Evolutionary conservation across 1,140 invertebrate species (phyloP).

Genomic region (Lordiphosa mommai): DNA sequence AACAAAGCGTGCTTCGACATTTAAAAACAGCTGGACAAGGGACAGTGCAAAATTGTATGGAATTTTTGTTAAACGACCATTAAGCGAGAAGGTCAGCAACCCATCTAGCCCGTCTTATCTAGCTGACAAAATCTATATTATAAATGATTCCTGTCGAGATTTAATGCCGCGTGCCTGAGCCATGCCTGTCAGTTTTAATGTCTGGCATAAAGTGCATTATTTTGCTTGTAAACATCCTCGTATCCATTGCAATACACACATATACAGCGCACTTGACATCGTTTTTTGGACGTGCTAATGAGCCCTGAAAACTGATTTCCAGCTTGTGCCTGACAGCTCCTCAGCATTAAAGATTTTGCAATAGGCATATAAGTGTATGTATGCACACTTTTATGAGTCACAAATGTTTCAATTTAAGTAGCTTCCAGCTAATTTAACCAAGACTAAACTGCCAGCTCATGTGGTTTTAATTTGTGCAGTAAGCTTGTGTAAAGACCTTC

Average conservation of each 20-base stretch:
- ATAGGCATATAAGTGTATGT: conserved; percentile 29
- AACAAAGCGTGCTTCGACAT: conserved; percentile 54
- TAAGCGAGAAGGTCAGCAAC: conserved; percentile 40
- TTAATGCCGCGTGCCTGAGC: conserved; percentile 22
- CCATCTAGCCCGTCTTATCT: conserved; percentile 37
- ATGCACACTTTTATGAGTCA: conserved; percentile 31
- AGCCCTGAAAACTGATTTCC: conserved; percentile 59
- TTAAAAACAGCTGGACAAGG: conserved; percentile 33
- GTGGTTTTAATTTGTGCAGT: conserved; percentile 31
- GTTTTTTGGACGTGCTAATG: conserved; percentile 67
- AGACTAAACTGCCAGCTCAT: conserved; percentile 30
- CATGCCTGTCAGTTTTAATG: conserved; percentile 21
- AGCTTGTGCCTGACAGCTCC: conserved; percentile 19
- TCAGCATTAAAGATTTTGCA: conserved; percentile 40
- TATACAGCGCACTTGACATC: conserved; percentile 54
- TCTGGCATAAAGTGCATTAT: conserved; percentile 35
- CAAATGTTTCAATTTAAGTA: conserved; percentile 1
- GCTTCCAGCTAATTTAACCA: conserved; percentile 38
- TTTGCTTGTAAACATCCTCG: conserved; percentile 63
- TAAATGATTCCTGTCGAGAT: conserved; percentile 21
- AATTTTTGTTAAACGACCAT: conserved; percentile 43
- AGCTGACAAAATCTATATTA: conserved; percentile 34
- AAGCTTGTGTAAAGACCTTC: conserved; percentile 31
- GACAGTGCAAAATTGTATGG: conserved; percentile 7
- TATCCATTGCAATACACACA: conserved; percentile 10